Evolutionary conservation across 2,888 invertebrate species (phyloP).

Genomic region (Pyrrhia umbra): DNA sequence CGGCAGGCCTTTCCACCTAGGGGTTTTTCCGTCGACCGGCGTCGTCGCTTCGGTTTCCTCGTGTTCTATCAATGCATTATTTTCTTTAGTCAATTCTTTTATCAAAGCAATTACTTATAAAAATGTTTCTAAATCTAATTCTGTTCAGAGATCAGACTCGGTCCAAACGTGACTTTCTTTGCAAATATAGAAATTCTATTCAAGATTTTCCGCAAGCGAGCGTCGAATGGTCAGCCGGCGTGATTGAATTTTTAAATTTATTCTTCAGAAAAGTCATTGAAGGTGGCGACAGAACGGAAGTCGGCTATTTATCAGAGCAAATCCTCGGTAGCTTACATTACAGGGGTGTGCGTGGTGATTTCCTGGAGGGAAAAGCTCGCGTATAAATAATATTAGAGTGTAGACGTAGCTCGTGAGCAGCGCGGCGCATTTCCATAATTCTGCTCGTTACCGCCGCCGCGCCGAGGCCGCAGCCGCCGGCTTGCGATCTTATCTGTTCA

Average conservation of each 20-base stretch:
- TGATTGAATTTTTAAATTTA: constrained; percentile 64
- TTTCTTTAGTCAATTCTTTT: constrained; percentile 52
- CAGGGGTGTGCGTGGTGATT: constrained; percentile 69
- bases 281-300: constrained; percentile 62
- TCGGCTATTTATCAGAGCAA: constrained; percentile 70
- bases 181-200: constrained; percentile 50
- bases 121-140: constrained; percentile 45
- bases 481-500: constrained; percentile 72
- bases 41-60: constrained; percentile 52
- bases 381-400: constrained; percentile 72
- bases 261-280: constrained; percentile 57
- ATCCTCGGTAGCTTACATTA: constrained; percentile 67
- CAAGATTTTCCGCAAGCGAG: constrained; percentile 39
- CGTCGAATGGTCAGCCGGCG: constrained; percentile 39
- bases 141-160: constrained; percentile 34
- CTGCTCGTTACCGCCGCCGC: constrained; percentile 78
- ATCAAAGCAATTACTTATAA: constrained; percentile 58
- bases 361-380: constrained; percentile 71
- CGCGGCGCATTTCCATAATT: constrained; percentile 83
- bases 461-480: constrained; percentile 50
- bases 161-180: constrained; percentile 34
- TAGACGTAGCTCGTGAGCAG: constrained; percentile 60
- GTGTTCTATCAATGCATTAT: constrained; percentile 63
- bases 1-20: constrained; percentile 76
- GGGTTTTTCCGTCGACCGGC: constrained; percentile 72